A percentile compares a stretch with the other conserved stretches of the same genome.
Evolutionary conservation across 2,888 invertebrate species (phyloP).

Genomic region (Danaus chrysippus): DNA sequence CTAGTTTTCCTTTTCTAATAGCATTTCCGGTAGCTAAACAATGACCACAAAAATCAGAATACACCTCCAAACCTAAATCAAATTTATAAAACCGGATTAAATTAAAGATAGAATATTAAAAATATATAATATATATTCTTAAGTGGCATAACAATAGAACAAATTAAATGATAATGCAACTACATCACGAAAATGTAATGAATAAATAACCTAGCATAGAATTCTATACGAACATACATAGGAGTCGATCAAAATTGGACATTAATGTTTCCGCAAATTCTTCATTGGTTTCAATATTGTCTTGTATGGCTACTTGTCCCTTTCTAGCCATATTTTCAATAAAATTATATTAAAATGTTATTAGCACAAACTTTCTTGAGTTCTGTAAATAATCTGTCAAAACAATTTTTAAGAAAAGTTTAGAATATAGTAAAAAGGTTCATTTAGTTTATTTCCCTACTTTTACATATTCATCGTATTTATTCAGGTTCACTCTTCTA

Average conservation of each 20-base stretch:
- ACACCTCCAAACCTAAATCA: slow-evolving; percentile 79
- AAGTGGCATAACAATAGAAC: not conserved
- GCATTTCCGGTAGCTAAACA: slow-evolving; percentile 81
- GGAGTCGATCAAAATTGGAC: slow-evolving; percentile 46
- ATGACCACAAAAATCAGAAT: slow-evolving; percentile 84
- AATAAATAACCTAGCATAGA: not conserved
- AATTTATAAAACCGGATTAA: not conserved
- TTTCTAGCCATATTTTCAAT: slow-evolving; percentile 60
- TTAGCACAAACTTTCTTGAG: not conserved
- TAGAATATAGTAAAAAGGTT: too few relatives aligned
- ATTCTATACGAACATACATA: slow-evolving; percentile 50
- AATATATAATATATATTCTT: not conserved
- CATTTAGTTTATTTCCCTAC: too few relatives aligned
- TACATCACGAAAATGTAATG: not conserved
- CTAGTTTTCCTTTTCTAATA: slow-evolving; percentile 83
- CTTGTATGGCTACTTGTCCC: slow-evolving; percentile 61
- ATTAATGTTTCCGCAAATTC: slow-evolving; percentile 54
- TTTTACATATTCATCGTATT: too few relatives aligned
- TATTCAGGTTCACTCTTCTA: too few relatives aligned
- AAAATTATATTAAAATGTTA: not conserved
- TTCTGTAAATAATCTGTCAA: too few relatives aligned
- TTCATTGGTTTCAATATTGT: slow-evolving; percentile 55
- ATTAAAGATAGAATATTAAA: slow-evolving; percentile 2
- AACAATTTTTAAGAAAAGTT: too few relatives aligned
- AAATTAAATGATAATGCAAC: not conserved